These are phyloP conservation scores for Psophia crepitans DNA, from an alignment of 2,113 vertebrate genomes.

Conservation along the genomic window DNA sequence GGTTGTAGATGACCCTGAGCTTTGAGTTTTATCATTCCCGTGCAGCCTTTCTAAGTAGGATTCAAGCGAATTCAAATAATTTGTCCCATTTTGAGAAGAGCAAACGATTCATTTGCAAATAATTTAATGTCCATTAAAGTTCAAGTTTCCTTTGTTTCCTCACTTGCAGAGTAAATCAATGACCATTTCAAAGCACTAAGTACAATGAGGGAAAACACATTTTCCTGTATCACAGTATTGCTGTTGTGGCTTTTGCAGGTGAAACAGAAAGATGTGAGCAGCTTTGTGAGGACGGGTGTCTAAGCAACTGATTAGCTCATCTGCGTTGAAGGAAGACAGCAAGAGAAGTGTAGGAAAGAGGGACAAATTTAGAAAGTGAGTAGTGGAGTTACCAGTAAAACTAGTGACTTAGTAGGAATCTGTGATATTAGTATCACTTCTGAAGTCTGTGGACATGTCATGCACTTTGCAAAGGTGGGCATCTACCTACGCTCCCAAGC, in stretches of 20 bases:
- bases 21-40: slow-evolving; percentile 45
- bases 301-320: slow-evolving; percentile 72
- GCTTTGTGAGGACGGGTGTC: slow-evolving; percentile 53
- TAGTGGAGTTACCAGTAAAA: slow-evolving; percentile 32
- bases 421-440: slow-evolving; percentile 46
- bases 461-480: slow-evolving; percentile 27
- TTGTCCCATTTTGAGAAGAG: slow-evolving; percentile 50
- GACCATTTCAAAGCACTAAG: slow-evolving; percentile 61
- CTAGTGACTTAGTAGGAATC: slow-evolving; percentile 34
- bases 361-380: slow-evolving; percentile 42
- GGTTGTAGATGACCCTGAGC: slow-evolving; percentile 29
- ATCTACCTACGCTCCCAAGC: slow-evolving; percentile 28
- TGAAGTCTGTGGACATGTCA: slow-evolving; percentile 48
- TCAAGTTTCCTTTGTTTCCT: slow-evolving; percentile 67
- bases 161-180: slow-evolving; percentile 57
- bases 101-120: slow-evolving; percentile 71
- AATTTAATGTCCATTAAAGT: slow-evolving; percentile 71
- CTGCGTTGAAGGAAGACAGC: slow-evolving; percentile 40
- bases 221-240: background rate
- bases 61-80: slow-evolving; percentile 35
- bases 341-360: slow-evolving; percentile 45
- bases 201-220: slow-evolving; percentile 39
- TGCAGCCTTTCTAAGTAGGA: slow-evolving; percentile 45
- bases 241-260: slow-evolving; percentile 63
- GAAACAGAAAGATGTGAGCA: slow-evolving; percentile 46